Conservation (phyloP, 2,888 invertebrate genomes). For the Acanthacorydalis orientalis region DNA sequence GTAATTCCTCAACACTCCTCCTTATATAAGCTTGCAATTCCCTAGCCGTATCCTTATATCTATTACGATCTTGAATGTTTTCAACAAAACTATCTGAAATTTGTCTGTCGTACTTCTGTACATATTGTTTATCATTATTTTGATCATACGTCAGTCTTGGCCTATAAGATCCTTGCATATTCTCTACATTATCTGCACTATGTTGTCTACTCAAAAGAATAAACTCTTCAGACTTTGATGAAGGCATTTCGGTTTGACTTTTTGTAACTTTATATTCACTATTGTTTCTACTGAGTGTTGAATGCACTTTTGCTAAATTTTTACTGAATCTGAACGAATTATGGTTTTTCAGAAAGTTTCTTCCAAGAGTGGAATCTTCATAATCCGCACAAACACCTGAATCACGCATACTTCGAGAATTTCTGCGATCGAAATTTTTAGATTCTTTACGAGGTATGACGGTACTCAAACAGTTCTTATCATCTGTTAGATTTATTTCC, state of each 20-base stretch:
- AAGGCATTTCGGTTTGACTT: constrained; percentile 1
- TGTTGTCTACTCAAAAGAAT: not conserved
- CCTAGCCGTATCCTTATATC: not conserved
- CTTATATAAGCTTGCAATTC: constrained; percentile 2
- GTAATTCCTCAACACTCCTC: constrained; percentile 5
- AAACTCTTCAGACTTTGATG: constrained; percentile 5
- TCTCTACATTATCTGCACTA: not conserved
- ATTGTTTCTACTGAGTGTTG: constrained; percentile 3
- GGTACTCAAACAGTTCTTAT: not conserved
- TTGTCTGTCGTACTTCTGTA: constrained; percentile 2
- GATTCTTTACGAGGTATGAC: constrained; percentile 1
- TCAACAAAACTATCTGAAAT: constrained; percentile 4
- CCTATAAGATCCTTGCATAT: not conserved
- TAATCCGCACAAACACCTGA: constrained; percentile 6
- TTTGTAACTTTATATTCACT: constrained; percentile 4
- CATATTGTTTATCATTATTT: not conserved
- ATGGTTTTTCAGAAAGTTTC: not conserved
- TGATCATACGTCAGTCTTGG: not conserved
- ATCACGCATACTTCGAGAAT: constrained; percentile 6
- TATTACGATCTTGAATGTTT: not conserved
- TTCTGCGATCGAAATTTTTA: constrained; percentile 2
- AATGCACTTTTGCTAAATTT: constrained; percentile 5
- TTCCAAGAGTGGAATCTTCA: constrained; percentile 4
- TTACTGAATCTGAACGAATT: constrained; percentile 4
- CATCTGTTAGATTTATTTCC: too few relatives aligned